Percentiles rank a stretch among this genome's conserved stretches.
These are phyloP conservation scores for Pseudomugil tenellus DNA, from an alignment of 2,797 vertebrate genomes.

Conservation along the genomic window DNA sequence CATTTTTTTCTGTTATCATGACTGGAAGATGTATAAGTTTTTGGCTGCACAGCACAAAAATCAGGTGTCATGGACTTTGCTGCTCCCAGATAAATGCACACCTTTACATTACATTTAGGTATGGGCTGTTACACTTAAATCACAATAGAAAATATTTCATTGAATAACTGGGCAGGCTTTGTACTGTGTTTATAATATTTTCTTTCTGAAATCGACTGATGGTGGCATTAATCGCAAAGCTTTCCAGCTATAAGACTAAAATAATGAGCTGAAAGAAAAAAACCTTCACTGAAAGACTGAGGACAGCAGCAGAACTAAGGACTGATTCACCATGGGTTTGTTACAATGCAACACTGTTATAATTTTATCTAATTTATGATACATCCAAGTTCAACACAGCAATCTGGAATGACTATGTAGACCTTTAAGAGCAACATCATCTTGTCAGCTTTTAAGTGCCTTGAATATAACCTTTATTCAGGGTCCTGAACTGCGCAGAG, in stretches of 20 bases:
- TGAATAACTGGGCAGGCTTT: neutral
- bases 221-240: neutral
- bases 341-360: neutral
- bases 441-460: conserved; percentile 62
- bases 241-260: neutral
- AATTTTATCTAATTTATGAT: neutral
- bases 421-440: conserved; percentile 45
- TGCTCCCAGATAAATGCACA: conserved; percentile 5
- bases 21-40: too few species aligned
- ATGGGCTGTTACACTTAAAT: neutral
- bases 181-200: neutral
- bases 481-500: conserved; percentile 32
- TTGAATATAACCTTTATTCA: conserved; percentile 43
- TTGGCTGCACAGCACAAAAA: neutral
- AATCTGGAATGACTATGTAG: neutral
- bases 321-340: too few species aligned
- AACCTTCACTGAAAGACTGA: too few species aligned
- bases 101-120: too few species aligned
- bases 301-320: too few species aligned
- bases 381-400: neutral
- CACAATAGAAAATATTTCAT: neutral
- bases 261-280: neutral
- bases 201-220: neutral
- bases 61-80: neutral
- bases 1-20: neutral